Evolutionary conservation across 1,140 invertebrate species (phyloP).

Genomic region (Tenebrio molitor): DNA sequence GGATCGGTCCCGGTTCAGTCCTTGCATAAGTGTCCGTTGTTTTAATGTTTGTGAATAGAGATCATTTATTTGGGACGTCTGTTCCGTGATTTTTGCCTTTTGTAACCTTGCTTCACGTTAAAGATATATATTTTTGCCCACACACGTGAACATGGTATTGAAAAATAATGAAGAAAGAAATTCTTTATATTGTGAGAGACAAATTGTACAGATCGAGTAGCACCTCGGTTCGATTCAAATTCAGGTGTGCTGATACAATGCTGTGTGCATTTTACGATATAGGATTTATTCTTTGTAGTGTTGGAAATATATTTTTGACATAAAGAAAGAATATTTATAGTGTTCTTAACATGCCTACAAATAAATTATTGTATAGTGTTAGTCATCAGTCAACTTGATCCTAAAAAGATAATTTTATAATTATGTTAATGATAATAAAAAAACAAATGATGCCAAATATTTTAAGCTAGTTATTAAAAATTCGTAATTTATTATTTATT

Average conservation of each 20-base stretch:
- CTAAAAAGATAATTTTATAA: conserved; percentile 58
- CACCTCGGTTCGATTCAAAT: conserved; percentile 32
- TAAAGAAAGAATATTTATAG: conserved; percentile 59
- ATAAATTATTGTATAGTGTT: conserved; percentile 62
- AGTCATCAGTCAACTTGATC: conserved; percentile 57
- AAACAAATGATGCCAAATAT: conserved; percentile 64
- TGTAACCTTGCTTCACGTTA: conserved; percentile 53
- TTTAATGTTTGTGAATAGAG: conserved; percentile 42
- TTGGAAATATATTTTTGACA: conserved; percentile 64
- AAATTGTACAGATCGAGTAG: conserved; percentile 39
- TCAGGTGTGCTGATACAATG: conserved; percentile 28
- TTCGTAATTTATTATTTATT: conserved; percentile 49
- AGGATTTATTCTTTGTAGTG: conserved; percentile 51
- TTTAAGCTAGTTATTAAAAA: conserved; percentile 54
- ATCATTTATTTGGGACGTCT: conserved; percentile 32
- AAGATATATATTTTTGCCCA: conserved; percentile 52
- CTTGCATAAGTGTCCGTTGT: neutral
- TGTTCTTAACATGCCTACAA: conserved; percentile 59
- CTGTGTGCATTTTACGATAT: conserved; percentile 42
- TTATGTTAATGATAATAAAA: conserved; percentile 60
- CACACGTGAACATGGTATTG: conserved; percentile 38
- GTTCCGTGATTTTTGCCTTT: conserved; percentile 50
- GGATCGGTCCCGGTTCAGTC: neutral
- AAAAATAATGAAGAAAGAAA: conserved; percentile 25
- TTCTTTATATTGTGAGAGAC: conserved; percentile 44